Evolutionary conservation across 2,797 vertebrate genomes (phyloP), one percentile per base, ranked within the genome.

Genomic region (Oceanodroma leucorhoa): DNA sequence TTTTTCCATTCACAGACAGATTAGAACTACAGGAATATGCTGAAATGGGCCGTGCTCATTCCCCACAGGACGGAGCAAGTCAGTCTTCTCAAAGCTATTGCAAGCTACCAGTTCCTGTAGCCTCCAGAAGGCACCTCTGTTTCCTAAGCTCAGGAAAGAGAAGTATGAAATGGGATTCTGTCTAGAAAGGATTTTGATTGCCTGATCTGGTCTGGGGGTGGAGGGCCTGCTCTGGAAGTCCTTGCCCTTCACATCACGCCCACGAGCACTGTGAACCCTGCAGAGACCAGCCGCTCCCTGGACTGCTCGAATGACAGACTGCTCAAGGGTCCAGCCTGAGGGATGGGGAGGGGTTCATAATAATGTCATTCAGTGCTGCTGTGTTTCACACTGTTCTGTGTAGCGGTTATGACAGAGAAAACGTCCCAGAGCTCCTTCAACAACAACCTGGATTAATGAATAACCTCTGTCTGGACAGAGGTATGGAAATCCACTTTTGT

Each of bases 61-160:
- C 22, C 41, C 13, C 21, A 27, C 7, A 58, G 62, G 65, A 85
- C 3, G 22, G 24, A 95, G 36, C 48, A 72, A 73, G 34, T 62
- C 38, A 32, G 88, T 93, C 57, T 82, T 96, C 70, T 86, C 69
- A 89, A 92, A 89, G 19, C 45, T 80, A 54, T 5, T 77, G 58
- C 11, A 19, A 26, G 30, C 24, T 55, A 77, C 83, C 32, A 60
- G 30, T 4, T 40, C 80, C 79, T 29, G 2, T 21, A 84, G 29
- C 20, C 11, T 57, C 65, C n/a, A 71, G 71, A 53, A 67, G 15
- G 40, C 38, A 50, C 11, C n/a, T 65, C 26, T 72, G n/a, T 76
- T 61, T 43, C 7, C 27, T 71, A 55, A 82, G 22, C 3, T 57
- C 30, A 32, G 29, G 29, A 91, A 83, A 82, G 9, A 65, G 9